Evolutionary conservation across 2,113 vertebrate genomes (phyloP).

Genomic region (Grammomys surdaster): DNA sequence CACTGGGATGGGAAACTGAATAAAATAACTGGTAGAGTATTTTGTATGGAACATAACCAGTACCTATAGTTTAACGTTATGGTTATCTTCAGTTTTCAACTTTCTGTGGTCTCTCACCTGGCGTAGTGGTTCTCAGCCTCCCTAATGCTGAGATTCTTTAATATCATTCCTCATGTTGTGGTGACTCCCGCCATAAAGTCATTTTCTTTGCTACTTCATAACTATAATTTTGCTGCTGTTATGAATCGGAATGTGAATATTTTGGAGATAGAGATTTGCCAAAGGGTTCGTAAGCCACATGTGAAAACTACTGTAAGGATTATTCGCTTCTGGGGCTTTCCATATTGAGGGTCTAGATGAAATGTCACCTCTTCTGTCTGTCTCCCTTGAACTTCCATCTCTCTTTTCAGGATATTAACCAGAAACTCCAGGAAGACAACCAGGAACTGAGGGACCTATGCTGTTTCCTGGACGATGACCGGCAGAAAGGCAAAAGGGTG

Average conservation of each 20-base stretch:
- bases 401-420: slow-evolving; percentile 95
- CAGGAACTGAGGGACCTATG: slow-evolving; percentile 97
- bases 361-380: fast-evolving
- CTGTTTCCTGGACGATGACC: slow-evolving; percentile 97
- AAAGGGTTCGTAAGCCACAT: background rate
- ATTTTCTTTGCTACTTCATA: background rate
- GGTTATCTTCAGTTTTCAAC: background rate
- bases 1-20: background rate
- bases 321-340: background rate
- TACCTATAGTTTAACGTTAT: background rate
- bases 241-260: background rate
- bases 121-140: background rate
- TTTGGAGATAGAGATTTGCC: background rate
- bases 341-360: background rate
- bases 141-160: background rate
- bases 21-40: background rate
- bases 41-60: background rate
- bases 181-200: background rate
- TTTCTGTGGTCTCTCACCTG: background rate
- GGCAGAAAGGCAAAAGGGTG: slow-evolving; percentile 97
- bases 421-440: slow-evolving; percentile 98
- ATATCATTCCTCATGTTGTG: background rate
- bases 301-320: background rate
- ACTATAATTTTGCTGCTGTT: background rate
- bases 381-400: background rate